Evolutionary conservation across 2,113 vertebrate genomes (phyloP).

Genomic region (Tichodroma muraria): DNA sequence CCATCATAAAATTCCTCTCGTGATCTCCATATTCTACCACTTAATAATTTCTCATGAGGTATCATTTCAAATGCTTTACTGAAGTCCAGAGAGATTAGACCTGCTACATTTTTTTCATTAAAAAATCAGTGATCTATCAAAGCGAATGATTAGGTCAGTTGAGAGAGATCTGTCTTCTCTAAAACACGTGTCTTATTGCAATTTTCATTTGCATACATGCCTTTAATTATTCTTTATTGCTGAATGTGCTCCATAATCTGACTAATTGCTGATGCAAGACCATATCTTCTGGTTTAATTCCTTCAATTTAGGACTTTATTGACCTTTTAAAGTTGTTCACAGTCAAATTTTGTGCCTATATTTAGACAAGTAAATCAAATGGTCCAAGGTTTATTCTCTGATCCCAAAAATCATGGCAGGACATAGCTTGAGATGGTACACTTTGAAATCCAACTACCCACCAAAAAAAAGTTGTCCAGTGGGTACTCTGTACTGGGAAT

Average conservation of each 20-base stretch:
- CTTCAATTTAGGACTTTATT: background rate
- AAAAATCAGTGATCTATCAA: conserved; percentile 7
- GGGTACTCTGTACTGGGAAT: background rate
- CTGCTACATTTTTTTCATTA: conserved; percentile 17
- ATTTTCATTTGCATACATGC: background rate
- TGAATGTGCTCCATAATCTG: background rate
- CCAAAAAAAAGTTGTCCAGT: background rate
- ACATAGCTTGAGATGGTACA: accelerated
- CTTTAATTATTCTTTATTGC: background rate
- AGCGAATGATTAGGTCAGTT: background rate
- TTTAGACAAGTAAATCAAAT: background rate
- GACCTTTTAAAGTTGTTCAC: background rate
- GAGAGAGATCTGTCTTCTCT: background rate
- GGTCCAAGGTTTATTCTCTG: background rate
- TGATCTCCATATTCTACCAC: background rate
- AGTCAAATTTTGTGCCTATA: background rate
- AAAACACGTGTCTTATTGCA: background rate
- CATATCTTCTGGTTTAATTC: background rate
- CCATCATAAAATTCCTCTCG: background rate
- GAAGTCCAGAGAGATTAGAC: conserved; percentile 11
- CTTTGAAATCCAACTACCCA: background rate
- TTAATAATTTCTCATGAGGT: conserved; percentile 10
- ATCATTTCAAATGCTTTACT: conserved; percentile 2
- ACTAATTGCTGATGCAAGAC: background rate
- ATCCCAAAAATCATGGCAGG: background rate